Evolutionary conservation across 2,113 vertebrate species (phyloP), one percentile per base, ranked within the genome.

Genomic region (Coryphaenoides rupestris): DNA sequence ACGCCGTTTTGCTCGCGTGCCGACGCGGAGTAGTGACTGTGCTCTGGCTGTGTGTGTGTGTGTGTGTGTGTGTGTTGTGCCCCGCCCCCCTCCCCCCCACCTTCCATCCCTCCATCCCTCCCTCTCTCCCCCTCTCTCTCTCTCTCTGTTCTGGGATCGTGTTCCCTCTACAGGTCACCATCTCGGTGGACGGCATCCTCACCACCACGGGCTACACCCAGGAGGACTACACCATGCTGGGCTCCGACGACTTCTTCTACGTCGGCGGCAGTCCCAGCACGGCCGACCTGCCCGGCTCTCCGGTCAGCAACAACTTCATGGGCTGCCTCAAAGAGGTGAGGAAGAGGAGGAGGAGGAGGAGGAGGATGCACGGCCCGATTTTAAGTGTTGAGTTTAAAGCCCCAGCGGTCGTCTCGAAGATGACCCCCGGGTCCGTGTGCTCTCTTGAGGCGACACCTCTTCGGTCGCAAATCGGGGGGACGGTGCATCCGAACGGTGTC

Each of bases 281-380:
- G 0, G 96, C 96, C 0, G 96, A 99, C 82, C 89, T 99, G 68
- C 96, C 96, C 16, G 96, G 96, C 19, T 99, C 96, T 50, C 96
- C 96, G 2, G 96, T 99, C 82, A 99, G 96, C 94, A 99, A 99
- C 90, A 99, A 99, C 84, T 99, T 99, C 87, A 98, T 98, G 95
- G 96, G 96, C 77, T 99, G 96, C 82, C 92, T 99, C 45, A 93
- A 92, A 90, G 96, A 99, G 95, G 96, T 99, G 83, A 26, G 87
- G 68, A 17, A 1, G 4, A 26, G 9, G 13, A 19, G 16, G n/a
- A n/a, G n/a, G n/a, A n/a, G n/a, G n/a, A n/a, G n/a, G n/a, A n/a
- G n/a, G n/a, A n/a, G n/a, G n/a, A n/a, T n/a, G n/a, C n/a, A n/a
- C n/a, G n/a, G n/a, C n/a, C n/a, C n/a, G n/a, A n/a, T n/a, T n/a